Evolutionary conservation across 1,140 invertebrate species (phyloP), one percentile per base, ranked within the genome.

Genomic region (Cyclargus thomasi): DNA sequence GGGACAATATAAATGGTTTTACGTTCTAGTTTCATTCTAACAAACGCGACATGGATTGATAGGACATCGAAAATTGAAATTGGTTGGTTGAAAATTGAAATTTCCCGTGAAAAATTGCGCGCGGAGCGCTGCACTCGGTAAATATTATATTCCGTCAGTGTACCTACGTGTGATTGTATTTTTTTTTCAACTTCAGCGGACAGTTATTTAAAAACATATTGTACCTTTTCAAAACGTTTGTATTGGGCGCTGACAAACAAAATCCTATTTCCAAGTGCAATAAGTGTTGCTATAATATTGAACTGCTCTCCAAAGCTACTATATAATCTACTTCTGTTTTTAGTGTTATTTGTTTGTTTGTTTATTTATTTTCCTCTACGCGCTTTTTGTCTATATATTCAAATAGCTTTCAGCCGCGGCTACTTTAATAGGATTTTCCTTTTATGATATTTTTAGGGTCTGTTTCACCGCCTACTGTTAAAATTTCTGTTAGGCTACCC

Each of bases 11-110:
- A 67, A 63, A 65, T 65, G 66, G 69, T 70, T 64, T 21, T 22
- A 22, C 55, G 22, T 62, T 67, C 21, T 65, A 69, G 63, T 73
- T 66, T 57, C 57, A 67, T 36, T 73, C 62, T 70, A 65, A 65
- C 72, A 74, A 74, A 74, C 65, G 22, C 64, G 67, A 70, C 65
- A 65, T 65, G 63, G 68, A 71, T 71, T 67, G 72, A 71, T 74
- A 64, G 72, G 67, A 64, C 69, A 74, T 67, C 67, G 70, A 71
- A 74, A 71, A 74, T 71, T 74, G 67, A 23, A 66, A 66, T 66
- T 55, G 55, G 65, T 55, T 59, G 53, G 53, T 57, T 57, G 65
- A 59, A 66, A 66, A 66, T 66, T 66, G 65, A 66, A 65, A 65
- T 64, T 65, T 65, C 57, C 64, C 29, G 53, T 65, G 64, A 65